These are phyloP conservation scores for Numenius phaeopus DNA, from an alignment of 2,797 vertebrate species.

Conservation along the genomic window DNA sequence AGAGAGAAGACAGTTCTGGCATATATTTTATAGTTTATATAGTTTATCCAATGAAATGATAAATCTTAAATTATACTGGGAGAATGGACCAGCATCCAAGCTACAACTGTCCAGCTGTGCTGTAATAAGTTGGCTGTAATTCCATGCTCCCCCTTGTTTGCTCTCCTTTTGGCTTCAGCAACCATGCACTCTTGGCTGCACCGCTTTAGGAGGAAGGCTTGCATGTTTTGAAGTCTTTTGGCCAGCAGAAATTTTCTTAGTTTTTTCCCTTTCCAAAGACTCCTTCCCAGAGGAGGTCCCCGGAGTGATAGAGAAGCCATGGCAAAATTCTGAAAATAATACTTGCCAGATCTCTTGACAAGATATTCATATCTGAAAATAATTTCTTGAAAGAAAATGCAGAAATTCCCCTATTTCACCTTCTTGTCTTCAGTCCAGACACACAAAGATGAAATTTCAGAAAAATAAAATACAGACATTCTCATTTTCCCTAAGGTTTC, in stretches of 20 bases:
- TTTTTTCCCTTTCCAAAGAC: neutral
- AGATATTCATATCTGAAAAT: neutral
- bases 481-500: neutral
- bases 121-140: neutral
- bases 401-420: neutral
- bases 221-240: neutral
- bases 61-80: neutral
- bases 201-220: neutral
- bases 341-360: neutral
- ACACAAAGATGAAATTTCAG: conserved; percentile 5
- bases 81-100: neutral
- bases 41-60: neutral
- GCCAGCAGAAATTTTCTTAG: neutral
- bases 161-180: neutral
- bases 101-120: neutral
- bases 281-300: neutral
- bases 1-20: neutral
- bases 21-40: neutral
- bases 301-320: neutral
- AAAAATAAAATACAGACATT: conserved; percentile 41
- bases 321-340: neutral
- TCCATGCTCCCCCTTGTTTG: neutral
- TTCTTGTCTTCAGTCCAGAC: neutral
- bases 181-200: neutral
- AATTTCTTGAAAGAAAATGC: neutral